Base-by-base conservation (phyloP, 2,113 vertebrate species). In the Diphyllodes magnificus region DNA sequence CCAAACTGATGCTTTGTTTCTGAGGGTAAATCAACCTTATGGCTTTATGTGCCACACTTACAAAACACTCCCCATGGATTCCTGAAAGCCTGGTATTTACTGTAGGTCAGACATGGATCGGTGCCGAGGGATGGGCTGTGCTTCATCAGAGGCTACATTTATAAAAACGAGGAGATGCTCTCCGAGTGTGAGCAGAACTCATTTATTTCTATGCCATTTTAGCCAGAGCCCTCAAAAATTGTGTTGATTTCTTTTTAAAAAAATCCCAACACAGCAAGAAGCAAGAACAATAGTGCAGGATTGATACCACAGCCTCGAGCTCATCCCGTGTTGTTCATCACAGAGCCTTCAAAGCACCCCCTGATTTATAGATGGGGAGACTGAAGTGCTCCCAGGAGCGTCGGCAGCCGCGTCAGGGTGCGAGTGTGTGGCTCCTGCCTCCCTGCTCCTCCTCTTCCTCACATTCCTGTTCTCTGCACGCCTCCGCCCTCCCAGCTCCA, bases 1-100 rank as follows among this genome's bases (percentile, higher is more conserved):
- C 71, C 69, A 59, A 88, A 77, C 22, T 0, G 7, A 78, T 71
- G 93, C 61, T 92, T 76, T 63, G n/a, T 72, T 88, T 77, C 28
- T 27, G 72, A 93, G 80, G 86, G 2, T 83, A 95, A 92, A 94
- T 92, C 93, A 92, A 70, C 82, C 47, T 59, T 85, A 68, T 23
- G 50, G 59, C 85, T 82, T 2, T 7, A 1, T 50, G 66, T 91
- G 85, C 66, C 71, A 69, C 2, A 30, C 82, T 87, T 70, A 86
- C n/a, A 28, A 61, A 96, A 57, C 65, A 35, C n/a, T 83, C 54
- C 56, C 51, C 27, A 19, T 6, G 80, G 56, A 10, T 18, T 83
- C 64, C 79, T 63, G 78, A 82, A 64, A 90, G 87, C 65, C 61
- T 33, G 56, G 15, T 78, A 39, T 75, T 94, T 40, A 63, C 79